A percentile compares a stretch with the other conserved stretches of the same genome.
These are phyloP conservation scores for Plumapathes pennacea DNA, from an alignment of 92 coral and sea anemone species.

Conservation along the genomic window DNA sequence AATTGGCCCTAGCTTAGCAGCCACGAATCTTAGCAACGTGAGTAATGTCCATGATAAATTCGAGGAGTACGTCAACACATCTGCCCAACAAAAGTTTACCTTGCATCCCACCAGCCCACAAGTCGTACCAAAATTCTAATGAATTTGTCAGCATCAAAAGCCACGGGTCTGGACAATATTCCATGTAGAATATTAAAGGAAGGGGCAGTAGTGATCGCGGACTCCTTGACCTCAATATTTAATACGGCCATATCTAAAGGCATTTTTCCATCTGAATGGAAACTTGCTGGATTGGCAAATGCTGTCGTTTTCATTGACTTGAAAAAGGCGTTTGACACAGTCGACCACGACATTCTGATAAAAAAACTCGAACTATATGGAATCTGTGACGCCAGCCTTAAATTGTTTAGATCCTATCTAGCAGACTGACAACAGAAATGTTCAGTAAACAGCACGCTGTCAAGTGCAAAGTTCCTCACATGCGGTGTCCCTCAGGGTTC, in stretches of 20 bases:
- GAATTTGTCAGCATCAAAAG: background rate
- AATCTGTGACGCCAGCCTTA: background rate
- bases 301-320: conserved; percentile 26
- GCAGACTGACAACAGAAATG: background rate
- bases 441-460: background rate
- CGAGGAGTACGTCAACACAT: too few species aligned
- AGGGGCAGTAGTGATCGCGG: conserved; percentile 32
- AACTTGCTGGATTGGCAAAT: conserved; percentile 24
- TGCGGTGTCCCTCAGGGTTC: conserved; percentile 20
- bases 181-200: conserved; percentile 32
- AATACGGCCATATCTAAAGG: too few species aligned
- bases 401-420: conserved; percentile 1
- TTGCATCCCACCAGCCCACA: too few species aligned
- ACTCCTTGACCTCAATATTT: conserved; percentile 17
- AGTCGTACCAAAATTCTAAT: background rate
- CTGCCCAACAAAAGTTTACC: too few species aligned
- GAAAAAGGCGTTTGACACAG: conserved; percentile 41
- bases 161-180: conserved; percentile 38
- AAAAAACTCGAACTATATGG: conserved; percentile 31
- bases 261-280: too few species aligned
- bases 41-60: too few species aligned
- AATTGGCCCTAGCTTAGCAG: too few species aligned
- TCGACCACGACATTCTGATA: conserved; percentile 18
- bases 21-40: too few species aligned
- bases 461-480: background rate